Conservation (phyloP, 92 coral and sea anemone species). For the Zoanthus solanderi region DNA sequence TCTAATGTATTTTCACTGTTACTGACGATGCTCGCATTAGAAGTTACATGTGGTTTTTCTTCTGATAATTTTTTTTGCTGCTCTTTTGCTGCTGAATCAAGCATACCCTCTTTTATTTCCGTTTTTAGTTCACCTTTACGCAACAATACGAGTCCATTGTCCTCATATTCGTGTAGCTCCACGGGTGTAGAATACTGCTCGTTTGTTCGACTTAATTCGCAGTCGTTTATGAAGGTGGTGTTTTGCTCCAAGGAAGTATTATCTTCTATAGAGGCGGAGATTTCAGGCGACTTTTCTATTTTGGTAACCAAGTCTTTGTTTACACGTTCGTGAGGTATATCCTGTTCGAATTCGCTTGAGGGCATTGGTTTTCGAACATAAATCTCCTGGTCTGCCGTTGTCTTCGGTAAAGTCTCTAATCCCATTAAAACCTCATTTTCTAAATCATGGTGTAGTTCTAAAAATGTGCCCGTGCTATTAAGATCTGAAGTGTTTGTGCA, state of each 20-base stretch:
- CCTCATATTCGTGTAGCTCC: background rate
- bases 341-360: slow-evolving; percentile 21
- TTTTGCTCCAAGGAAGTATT: slow-evolving; percentile 11
- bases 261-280: background rate
- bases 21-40: too few species aligned
- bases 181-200: slow-evolving; percentile 4
- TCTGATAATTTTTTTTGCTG: background rate
- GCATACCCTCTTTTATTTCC: slow-evolving; percentile 1
- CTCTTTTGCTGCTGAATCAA: background rate
- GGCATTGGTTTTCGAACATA: background rate
- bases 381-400: background rate
- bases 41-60: too few species aligned
- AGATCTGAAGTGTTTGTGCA: background rate
- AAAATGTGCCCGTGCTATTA: slow-evolving; percentile 2
- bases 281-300: slow-evolving; percentile 38
- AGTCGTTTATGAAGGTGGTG: background rate
- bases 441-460: background rate
- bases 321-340: slow-evolving; percentile 14
- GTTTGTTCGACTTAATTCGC: slow-evolving; percentile 6
- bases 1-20: background rate
- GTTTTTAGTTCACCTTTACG: background rate
- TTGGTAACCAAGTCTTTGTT: slow-evolving; percentile 1
- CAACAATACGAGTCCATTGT: background rate
- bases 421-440: background rate
- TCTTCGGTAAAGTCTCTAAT: slow-evolving; percentile 20